Percentiles rank a stretch among this genome's conserved stretches.
Evolutionary conservation across 2,113 vertebrate species (phyloP).

Genomic region (Bombycilla garrulus): DNA sequence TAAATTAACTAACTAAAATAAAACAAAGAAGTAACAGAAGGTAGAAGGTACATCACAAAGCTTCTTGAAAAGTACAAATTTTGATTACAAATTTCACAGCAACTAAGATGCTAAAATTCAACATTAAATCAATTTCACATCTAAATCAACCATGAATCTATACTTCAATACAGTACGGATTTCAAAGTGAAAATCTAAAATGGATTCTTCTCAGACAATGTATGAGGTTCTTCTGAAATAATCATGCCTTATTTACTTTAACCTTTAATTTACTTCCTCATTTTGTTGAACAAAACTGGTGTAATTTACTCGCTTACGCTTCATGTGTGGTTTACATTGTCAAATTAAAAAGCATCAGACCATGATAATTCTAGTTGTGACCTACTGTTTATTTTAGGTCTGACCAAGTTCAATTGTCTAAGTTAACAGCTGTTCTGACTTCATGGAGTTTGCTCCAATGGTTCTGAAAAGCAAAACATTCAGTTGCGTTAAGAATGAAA

Average conservation of each 20-base stretch:
- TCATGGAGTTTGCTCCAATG: not conserved
- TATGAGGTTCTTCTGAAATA: not conserved
- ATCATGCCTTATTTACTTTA: not conserved
- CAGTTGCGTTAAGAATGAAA: not conserved
- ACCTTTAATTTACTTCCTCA: not conserved
- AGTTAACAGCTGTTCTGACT: not conserved
- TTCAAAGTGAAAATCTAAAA: not conserved
- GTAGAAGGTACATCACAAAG: not conserved
- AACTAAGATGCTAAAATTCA: not conserved
- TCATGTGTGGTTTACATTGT: not conserved
- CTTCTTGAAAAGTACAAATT: not conserved
- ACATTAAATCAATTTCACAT: not conserved
- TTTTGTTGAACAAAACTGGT: not conserved
- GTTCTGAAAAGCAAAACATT: not conserved
- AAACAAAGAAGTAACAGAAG: not conserved
- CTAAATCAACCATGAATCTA: not conserved
- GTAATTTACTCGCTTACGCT: not conserved
- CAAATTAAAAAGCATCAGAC: not conserved
- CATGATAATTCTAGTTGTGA: not conserved
- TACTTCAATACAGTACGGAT: not conserved
- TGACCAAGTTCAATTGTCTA: not conserved
- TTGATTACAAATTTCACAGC: not conserved
- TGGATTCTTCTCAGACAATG: not conserved
- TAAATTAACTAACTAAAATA: not conserved
- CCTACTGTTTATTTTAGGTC: not conserved